Evolutionary conservation across 2,797 vertebrate genomes (phyloP).

Genomic region (Pyrrhura leucotis): DNA sequence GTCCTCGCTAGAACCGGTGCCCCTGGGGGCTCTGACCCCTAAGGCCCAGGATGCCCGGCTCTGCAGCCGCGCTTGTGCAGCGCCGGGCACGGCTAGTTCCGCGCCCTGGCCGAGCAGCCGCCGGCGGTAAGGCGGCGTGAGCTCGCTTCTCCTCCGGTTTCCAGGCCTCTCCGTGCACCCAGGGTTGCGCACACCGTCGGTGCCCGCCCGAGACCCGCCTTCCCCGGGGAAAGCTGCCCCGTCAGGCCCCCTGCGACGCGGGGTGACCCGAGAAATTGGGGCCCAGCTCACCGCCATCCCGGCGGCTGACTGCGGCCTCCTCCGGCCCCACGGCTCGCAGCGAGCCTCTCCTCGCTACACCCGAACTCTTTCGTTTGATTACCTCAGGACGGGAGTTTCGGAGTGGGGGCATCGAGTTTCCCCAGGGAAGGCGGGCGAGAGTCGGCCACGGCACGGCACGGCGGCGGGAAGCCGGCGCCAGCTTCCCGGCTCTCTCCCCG

Average conservation of each 20-base stretch:
- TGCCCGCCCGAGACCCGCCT: background rate
- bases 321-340: background rate
- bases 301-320: background rate
- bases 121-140: background rate
- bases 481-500: background rate
- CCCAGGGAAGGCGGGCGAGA: background rate
- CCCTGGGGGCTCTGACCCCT: background rate
- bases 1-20: background rate
- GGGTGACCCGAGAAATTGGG: background rate
- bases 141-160: background rate
- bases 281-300: background rate
- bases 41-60: background rate
- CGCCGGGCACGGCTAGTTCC: background rate
- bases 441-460: background rate
- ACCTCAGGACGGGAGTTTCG: background rate
- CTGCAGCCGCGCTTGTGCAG: background rate
- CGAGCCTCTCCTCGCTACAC: background rate
- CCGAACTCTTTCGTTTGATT: background rate
- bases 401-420: background rate
- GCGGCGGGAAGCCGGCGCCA: background rate
- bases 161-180: background rate
- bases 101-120: background rate
- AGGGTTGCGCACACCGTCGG: background rate
- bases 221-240: background rate
- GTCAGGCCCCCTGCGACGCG: background rate